Percentiles rank a stretch among this genome's conserved stretches.
Evolutionary conservation across 1,140 invertebrate genomes (phyloP).

Genomic region (Hydropsyche tenuis): DNA sequence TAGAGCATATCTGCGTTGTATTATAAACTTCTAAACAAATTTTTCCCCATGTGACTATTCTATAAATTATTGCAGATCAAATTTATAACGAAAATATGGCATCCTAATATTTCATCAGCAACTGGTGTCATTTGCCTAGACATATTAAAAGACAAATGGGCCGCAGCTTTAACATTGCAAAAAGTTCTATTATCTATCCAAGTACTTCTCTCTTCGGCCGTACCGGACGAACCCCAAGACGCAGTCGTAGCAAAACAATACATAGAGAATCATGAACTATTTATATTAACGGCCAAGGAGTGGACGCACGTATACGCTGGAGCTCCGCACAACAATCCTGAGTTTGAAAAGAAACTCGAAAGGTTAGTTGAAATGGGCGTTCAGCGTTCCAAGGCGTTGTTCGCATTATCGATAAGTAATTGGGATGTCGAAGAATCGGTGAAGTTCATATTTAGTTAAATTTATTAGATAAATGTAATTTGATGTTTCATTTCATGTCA

Average conservation of each 20-base stretch:
- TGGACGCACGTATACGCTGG: slow-evolving; percentile 96
- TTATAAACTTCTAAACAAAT: neutral
- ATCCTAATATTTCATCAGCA: slow-evolving; percentile 98
- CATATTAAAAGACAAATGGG: slow-evolving; percentile 99
- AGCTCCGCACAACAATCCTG: slow-evolving; percentile 74
- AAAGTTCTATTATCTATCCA: slow-evolving; percentile 94
- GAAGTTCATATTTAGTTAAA: slow-evolving; percentile 87
- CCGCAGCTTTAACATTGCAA: slow-evolving; percentile 96
- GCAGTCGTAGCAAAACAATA: slow-evolving; percentile 97
- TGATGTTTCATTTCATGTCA: too few species aligned
- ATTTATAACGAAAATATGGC: slow-evolving; percentile 99
- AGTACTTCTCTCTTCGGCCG: slow-evolving; percentile 88
- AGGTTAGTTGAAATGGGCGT: slow-evolving; percentile 88
- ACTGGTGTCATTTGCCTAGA: slow-evolving; percentile 99
- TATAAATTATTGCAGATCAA: slow-evolving; percentile 69
- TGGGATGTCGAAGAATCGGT: slow-evolving; percentile 90
- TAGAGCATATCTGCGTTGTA: neutral
- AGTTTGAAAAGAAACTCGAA: slow-evolving; percentile 84
- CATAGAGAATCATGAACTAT: slow-evolving; percentile 87
- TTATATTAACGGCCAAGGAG: slow-evolving; percentile 87
- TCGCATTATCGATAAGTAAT: slow-evolving; percentile 85
- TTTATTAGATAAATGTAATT: too few species aligned
- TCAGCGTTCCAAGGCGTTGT: slow-evolving; percentile 80
- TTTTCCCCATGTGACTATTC: neutral
- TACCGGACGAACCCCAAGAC: slow-evolving; percentile 96